phyloP scores from a whole-genome alignment of 2,888 invertebrate species.

The Tetranychus piercei region DNA sequence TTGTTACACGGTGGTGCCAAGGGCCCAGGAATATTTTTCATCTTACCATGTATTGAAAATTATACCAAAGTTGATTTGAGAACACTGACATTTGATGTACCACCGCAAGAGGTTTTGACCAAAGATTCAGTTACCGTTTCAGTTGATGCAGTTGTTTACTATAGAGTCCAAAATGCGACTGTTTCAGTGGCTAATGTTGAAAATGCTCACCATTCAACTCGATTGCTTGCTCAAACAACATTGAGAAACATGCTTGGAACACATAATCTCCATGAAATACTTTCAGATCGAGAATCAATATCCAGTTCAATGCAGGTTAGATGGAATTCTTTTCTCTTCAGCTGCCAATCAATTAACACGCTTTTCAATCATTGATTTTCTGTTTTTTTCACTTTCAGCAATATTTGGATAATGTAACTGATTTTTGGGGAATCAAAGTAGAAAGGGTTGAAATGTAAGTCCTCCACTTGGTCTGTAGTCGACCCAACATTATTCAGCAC shows the following conservation, averaged over 20 bases:
- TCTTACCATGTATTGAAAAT: conserved; percentile 40
- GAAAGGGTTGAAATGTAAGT: conserved; percentile 37
- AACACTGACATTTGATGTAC: conserved; percentile 37
- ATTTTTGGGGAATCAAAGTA: conserved; percentile 32
- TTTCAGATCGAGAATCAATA: conserved; percentile 83
- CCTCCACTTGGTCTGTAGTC: neutral
- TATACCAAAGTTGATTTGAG: conserved; percentile 34
- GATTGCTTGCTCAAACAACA: conserved; percentile 47
- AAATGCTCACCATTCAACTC: conserved; percentile 80
- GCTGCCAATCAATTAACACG: neutral
- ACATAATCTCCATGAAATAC: conserved; percentile 79
- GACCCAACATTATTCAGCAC: too few species aligned
- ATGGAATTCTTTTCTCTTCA: neutral
- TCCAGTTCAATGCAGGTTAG: conserved; percentile 64
- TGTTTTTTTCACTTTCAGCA: neutral
- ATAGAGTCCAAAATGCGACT: conserved; percentile 71
- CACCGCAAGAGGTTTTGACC: conserved; percentile 34
- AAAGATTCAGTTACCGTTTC: conserved; percentile 30
- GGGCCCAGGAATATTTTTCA: conserved; percentile 48
- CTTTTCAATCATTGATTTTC: neutral
- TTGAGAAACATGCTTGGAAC: conserved; percentile 82
- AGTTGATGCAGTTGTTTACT: conserved; percentile 31
- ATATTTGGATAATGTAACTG: conserved; percentile 27
- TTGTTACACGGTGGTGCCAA: conserved; percentile 75
- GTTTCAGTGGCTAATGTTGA: conserved; percentile 94